Base-by-base conservation (phyloP, 2,797 vertebrate genomes). In the Naso thynnoides region DNA sequence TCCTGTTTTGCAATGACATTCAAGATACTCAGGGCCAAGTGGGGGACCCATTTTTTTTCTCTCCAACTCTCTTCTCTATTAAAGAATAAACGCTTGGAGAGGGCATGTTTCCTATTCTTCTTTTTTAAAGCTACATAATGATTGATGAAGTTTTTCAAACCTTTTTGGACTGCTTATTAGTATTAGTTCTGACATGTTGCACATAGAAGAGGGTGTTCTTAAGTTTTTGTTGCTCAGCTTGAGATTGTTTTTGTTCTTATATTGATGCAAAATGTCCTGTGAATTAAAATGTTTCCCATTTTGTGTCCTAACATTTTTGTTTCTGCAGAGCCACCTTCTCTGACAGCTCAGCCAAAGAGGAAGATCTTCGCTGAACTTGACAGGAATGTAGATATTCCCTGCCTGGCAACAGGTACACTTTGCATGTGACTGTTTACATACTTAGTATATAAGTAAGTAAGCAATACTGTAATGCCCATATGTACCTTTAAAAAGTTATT, bases 321-420 rank as follows among this genome's bases (percentile, higher is more conserved):
- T 19, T 60, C 38, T 70, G 31, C 93, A 99, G 97, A 97, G 76
- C 90, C 93, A 0, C 97, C 97, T 0, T 94, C 95, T 76, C 96
- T 99, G 38, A 95, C 94, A 0, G 77, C 92, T 10, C 95, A 96
- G 38, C 97, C 97, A 0, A 92, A 92, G 75, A 92, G 73, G 3
- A 94, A 93, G 87, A 95, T 96, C 70, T 78, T 93, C 26, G 96
- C 88, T 2, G 95, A 96, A 56, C 94, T 93, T 19, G 96, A 96
- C 82, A 95, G 93, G 76, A 96, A 91, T 0, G 91, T 97, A 73
- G 95, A 97, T 50, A 94, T 98, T 70, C 86, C 87, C 3, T 99
- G 98, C 83, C 92, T 90, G 71, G 97, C 96, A 7, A 93, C 94
- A 95, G 97, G 97, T 99, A 86, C 6, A 2, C 11, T 24, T 14